Evolutionary conservation across 2,113 vertebrate species (phyloP).

Genomic region (Plotosus lineatus): DNA sequence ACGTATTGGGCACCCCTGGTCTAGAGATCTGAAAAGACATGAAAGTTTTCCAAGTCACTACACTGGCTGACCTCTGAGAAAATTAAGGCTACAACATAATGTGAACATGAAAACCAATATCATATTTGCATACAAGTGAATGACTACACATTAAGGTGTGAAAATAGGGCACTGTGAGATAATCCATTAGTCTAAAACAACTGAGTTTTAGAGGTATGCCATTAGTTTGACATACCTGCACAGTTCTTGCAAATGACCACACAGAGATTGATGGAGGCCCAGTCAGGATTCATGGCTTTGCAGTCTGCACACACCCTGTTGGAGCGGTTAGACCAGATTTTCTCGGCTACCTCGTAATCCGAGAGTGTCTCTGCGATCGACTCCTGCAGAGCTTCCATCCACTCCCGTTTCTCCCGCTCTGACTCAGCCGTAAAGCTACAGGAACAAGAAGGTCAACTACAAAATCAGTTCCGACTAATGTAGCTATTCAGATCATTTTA

Average conservation of each 20-base stretch:
- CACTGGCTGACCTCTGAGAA: neutral
- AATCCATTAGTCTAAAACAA: neutral
- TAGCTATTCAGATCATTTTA: too few species aligned
- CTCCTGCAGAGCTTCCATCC: slow-evolving; percentile 92
- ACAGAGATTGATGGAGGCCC: slow-evolving; percentile 96
- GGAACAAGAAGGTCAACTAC: neutral
- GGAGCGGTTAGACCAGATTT: slow-evolving; percentile 97
- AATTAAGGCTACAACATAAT: neutral
- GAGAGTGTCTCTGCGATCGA: slow-evolving; percentile 91
- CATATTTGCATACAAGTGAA: neutral
- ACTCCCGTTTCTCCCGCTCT: slow-evolving; percentile 86
- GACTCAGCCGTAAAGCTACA: slow-evolving; percentile 88
- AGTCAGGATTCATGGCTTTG: slow-evolving; percentile 85
- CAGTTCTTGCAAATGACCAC: slow-evolving; percentile 99
- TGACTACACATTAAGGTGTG: neutral
- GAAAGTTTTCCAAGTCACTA: slow-evolving; percentile 8
- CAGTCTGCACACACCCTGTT: slow-evolving; percentile 92
- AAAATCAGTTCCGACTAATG: neutral
- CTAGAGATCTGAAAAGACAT: slow-evolving; percentile 7
- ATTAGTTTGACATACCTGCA: slow-evolving; percentile 73
- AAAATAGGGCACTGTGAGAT: neutral
- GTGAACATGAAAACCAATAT: neutral
- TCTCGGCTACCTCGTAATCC: slow-evolving; percentile 96
- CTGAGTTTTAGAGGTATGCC: neutral
- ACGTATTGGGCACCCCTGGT: too few species aligned